Base-by-base conservation (phyloP, 37 sponge, comb jelly and placozoan genomes). In the Beroe forskalii region DNA sequence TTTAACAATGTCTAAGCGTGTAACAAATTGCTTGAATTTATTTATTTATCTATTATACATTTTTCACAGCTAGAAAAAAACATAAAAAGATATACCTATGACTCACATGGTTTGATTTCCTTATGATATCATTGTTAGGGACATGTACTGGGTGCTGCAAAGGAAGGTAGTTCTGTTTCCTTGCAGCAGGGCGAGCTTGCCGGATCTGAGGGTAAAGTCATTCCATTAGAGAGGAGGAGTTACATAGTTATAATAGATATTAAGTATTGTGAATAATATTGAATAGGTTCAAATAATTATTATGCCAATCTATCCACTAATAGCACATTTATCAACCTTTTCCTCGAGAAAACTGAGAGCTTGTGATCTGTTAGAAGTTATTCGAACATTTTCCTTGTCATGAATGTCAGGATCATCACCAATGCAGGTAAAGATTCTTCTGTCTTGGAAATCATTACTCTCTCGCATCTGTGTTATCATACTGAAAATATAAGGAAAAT, bases 81-180 rank as follows among this genome's bases (percentile, higher is more conserved):
- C n/a, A n/a, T n/a, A n/a, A n/a, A n/a, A 48, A 48, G 55, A 48
- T 48, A 48, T 48, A 17, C 55, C 12, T 48, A 48, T 48, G 28
- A 44, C 86, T 80, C 42, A 80, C 86, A 43, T 80, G 86, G 27
- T 80, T 80, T 38, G 86, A 80, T 43, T 44, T 80, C 28, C 86
- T 41, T 12, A 9, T 44, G 86, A 44, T 37, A 27, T 80, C 86
- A 25, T 38, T 80, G 55, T 20, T 38, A 80, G 86, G 86, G 19
- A 80, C 86, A 33, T 80, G 86, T n/a, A 80, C 55, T 43, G 86
- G 86, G 31, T 80, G 86, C 20, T 80, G 86, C 40, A 80, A 25
- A 28, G 86, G 86, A 33, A 38, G 37, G 86, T 80, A 80, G 55
- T 43, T 80, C 40, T 80, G 86, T 43, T 80, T 80, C 28, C 86